Evolutionary conservation across 2,888 invertebrate species (phyloP).

Genomic region (Polyommatus iphigenia): DNA sequence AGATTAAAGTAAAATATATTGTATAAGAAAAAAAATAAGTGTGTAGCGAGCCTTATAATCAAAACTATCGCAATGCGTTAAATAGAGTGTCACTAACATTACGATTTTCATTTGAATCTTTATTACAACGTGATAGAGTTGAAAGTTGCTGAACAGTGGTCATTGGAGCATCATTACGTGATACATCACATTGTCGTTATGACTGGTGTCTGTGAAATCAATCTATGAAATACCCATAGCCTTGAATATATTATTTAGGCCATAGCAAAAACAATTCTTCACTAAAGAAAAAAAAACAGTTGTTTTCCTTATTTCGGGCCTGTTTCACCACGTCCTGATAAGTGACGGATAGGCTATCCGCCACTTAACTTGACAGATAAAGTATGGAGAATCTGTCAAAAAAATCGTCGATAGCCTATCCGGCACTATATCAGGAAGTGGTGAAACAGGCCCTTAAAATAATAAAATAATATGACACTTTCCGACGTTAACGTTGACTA

Average conservation of each 20-base stretch:
- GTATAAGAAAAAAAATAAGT: too few species aligned
- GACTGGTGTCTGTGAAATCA: background rate
- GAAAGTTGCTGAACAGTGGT: background rate
- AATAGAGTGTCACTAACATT: background rate
- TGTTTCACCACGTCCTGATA: too few species aligned
- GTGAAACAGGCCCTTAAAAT: too few species aligned
- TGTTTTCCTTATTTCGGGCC: too few species aligned
- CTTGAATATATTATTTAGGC: background rate
- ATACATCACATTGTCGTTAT: background rate
- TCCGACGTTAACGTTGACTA: too few species aligned
- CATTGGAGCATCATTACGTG: background rate
- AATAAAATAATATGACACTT: too few species aligned
- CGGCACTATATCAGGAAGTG: too few species aligned
- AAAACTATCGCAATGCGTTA: background rate
- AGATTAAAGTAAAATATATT: too few species aligned
- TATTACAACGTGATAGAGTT: background rate
- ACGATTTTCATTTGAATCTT: background rate
- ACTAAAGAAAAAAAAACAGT: background rate
- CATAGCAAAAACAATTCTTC: background rate
- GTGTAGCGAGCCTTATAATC: background rate
- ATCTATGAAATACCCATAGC: conserved; percentile 6
- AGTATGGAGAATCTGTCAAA: too few species aligned
- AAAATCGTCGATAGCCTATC: too few species aligned
- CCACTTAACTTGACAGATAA: too few species aligned
- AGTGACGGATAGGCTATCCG: too few species aligned